These are phyloP conservation scores for Coecobrya sp. DNA, from an alignment of 2,888 invertebrate species.

Conservation along the genomic window DNA sequence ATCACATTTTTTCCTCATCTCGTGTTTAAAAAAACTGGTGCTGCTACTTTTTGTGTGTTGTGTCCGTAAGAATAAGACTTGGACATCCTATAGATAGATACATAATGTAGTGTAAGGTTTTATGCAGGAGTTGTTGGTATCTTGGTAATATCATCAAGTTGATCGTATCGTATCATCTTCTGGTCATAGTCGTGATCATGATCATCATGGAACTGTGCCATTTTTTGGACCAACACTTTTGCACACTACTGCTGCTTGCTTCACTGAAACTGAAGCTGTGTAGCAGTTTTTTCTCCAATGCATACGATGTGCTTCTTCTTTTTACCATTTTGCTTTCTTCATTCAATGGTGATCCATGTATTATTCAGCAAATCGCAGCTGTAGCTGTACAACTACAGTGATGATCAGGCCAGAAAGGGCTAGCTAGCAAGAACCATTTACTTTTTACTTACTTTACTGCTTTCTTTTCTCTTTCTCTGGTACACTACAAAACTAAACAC, in stretches of 20 bases:
- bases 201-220: constrained; percentile 69
- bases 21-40: not conserved
- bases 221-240: constrained; percentile 40
- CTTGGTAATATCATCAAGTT: not conserved
- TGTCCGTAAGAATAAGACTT: not conserved
- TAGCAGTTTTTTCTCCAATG: not conserved
- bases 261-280: not conserved
- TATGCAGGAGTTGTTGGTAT: not conserved
- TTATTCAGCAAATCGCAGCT: constrained; percentile 64
- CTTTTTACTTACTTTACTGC: constrained; percentile 14
- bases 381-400: constrained; percentile 1
- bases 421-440: not conserved
- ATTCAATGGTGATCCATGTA: constrained; percentile 57
- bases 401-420: not conserved
- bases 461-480: not conserved
- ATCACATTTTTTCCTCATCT: constrained; percentile 12
- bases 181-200: not conserved
- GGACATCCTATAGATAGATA: not conserved
- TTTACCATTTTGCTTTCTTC: not conserved
- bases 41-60: not conserved
- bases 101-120: not conserved
- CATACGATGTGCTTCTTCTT: not conserved
- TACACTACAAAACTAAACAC: not conserved
- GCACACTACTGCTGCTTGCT: not conserved
- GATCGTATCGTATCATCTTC: constrained; percentile 11